Evolutionary conservation across 2,113 vertebrate species (phyloP).

Genomic region (Rhipidura dahli): DNA sequence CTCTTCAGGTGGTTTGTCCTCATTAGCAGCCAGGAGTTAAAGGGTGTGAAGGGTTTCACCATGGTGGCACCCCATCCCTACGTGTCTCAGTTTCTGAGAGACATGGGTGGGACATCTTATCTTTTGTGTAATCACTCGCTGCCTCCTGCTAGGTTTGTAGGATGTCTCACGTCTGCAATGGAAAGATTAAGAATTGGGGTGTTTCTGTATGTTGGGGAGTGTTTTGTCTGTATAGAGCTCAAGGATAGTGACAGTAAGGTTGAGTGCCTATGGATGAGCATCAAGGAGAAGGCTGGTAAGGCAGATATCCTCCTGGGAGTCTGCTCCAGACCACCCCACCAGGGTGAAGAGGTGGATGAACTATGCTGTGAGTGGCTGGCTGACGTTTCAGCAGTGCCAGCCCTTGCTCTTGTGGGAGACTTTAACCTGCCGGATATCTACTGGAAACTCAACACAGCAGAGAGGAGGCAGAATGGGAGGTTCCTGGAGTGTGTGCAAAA

Average conservation of each 20-base stretch:
- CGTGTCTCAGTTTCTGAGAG: background rate
- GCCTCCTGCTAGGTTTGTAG: background rate
- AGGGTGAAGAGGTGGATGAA: background rate
- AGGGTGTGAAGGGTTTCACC: background rate
- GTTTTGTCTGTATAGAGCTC: background rate
- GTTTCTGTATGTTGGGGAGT: background rate
- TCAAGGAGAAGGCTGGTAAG: background rate
- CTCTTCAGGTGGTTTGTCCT: background rate
- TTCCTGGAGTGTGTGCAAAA: background rate
- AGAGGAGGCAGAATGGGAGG: background rate
- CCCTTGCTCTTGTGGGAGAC: background rate
- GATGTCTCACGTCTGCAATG: background rate
- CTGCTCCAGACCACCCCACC: background rate
- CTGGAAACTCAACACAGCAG: background rate
- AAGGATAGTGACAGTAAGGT: background rate
- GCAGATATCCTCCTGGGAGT: background rate
- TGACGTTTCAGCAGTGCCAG: background rate
- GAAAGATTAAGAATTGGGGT: background rate
- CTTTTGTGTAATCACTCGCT: conserved; percentile 7
- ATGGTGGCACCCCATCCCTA: background rate
- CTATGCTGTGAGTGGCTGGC: background rate
- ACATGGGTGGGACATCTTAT: conserved; percentile 1
- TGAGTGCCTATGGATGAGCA: background rate
- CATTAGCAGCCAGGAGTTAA: background rate
- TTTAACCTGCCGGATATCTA: background rate